Base-by-base conservation (phyloP, 2,888 invertebrate species). In the Taenaris catops region DNA sequence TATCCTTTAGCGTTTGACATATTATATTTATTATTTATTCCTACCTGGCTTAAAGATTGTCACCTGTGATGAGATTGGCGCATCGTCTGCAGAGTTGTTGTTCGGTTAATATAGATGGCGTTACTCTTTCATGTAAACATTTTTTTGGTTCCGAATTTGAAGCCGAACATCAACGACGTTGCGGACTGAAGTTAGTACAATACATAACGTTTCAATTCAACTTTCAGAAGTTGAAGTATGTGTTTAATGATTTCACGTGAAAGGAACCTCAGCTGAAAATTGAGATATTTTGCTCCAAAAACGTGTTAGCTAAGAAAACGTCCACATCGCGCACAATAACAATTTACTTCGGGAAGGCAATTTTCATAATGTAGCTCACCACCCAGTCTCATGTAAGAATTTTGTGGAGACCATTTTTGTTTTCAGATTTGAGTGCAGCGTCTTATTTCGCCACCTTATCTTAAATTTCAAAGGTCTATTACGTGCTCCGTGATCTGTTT, bases 291-390 rank as follows among this genome's bases (percentile, higher is more conserved):
- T 52, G 41, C 43, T 42, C 34, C 26, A 32, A 28, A 48, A 48
- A 41, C 38, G 41, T 53, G 53, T 55, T 55, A 50, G 47, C 40
- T 31, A 41, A 50, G 51, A 51, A 53, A 59, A 60, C 55, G 56
- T 50, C 55, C 44, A 46, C 47, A 41, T 37, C 34, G 46, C 41
- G 46, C 40, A 50, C 49, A 53, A 53, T 58, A 60, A 61, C 55
- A 55, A 53, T 58, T 55, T 55, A 58, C 49, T 46, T 37, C 41
- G 49, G 51, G 42, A 45, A 57, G 54, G 55, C 53, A 56, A 63
- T 63, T 60, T 64, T 57, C 58, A 55, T 62, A 62, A 61, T 58
- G 54, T 56, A 46, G 40, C 47, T 39, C 48, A 37, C 38, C 43
- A 43, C 45, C 41, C 38, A 38, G 44, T 47, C 46, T 42, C 40